Percentiles rank a stretch among this genome's conserved stretches.
Conservation (phyloP, 2,888 invertebrate genomes). For the Nebria salina region DNA sequence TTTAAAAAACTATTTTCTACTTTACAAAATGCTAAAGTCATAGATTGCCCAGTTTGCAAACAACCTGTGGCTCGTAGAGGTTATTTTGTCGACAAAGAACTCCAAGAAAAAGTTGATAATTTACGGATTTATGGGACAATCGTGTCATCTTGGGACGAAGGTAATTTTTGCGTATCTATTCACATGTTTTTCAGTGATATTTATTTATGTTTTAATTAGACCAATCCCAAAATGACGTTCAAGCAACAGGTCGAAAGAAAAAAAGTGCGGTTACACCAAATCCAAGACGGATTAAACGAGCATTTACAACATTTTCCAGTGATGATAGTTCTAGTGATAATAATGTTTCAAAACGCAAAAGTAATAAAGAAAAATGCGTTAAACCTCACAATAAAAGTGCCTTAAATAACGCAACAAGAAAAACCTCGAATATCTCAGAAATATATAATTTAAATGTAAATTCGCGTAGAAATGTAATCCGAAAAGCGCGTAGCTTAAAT, state of each 20-base stretch:
- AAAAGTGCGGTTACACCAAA: background rate
- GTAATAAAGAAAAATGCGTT: background rate
- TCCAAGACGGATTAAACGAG: background rate
- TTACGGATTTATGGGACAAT: slow-evolving; percentile 11
- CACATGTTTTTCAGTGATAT: slow-evolving; percentile 3
- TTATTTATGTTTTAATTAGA: background rate
- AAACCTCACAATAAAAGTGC: too few species aligned
- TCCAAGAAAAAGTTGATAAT: slow-evolving; percentile 4
- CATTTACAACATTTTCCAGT: background rate
- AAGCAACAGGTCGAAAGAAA: background rate
- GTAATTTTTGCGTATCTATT: slow-evolving; percentile 9
- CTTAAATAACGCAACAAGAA: too few species aligned
- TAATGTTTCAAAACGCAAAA: background rate
- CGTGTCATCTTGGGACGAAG: background rate
- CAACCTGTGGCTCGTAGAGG: slow-evolving; percentile 8
- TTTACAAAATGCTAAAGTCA: background rate
- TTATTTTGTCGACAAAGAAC: slow-evolving; percentile 16
- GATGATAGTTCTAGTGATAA: background rate
- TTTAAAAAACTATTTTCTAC: slow-evolving; percentile 36
- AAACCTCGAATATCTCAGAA: too few species aligned
- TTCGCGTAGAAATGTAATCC: background rate
- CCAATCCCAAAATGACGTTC: background rate
- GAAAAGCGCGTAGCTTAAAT: background rate
- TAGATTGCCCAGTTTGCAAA: slow-evolving; percentile 30
- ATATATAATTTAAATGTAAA: background rate